Evolutionary conservation across 2,797 vertebrate species (phyloP).

Genomic region (Syndactyla subalaris): DNA sequence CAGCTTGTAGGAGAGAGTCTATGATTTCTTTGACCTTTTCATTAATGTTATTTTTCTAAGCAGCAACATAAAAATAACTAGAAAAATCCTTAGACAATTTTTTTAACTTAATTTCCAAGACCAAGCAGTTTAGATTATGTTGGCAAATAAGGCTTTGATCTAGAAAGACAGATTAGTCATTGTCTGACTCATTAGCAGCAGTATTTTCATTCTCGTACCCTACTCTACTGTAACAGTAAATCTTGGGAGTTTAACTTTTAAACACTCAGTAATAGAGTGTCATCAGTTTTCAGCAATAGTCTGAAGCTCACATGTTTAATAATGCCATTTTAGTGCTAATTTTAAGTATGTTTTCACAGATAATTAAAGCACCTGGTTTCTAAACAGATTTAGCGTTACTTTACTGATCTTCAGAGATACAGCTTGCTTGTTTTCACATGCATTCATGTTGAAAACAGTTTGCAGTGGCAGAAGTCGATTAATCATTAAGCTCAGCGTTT

Average conservation of each 20-base stretch:
- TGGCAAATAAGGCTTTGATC: constrained; percentile 19
- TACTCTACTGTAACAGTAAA: background rate
- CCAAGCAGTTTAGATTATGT: background rate
- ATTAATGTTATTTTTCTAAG: background rate
- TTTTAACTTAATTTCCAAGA: background rate
- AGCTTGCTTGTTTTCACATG: constrained; percentile 25
- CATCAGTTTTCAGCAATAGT: background rate
- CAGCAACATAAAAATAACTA: background rate
- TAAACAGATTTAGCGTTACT: constrained; percentile 9
- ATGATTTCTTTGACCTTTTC: background rate
- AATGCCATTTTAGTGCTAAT: background rate
- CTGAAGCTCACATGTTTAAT: background rate
- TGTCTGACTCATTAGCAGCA: background rate
- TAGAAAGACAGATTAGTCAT: constrained; percentile 24
- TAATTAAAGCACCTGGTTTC: background rate
- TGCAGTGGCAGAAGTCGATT: constrained; percentile 15
- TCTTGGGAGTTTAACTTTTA: constrained; percentile 25
- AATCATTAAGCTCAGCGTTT: constrained; percentile 39
- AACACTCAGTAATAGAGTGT: background rate
- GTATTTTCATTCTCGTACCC: background rate
- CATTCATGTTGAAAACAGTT: constrained; percentile 27
- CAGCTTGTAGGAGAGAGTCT: background rate
- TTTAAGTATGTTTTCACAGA: background rate
- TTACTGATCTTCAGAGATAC: constrained; percentile 33
- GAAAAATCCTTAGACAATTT: background rate